Base-by-base conservation (phyloP, 1,140 invertebrate species). In the Tetramorium simillimum region DNA sequence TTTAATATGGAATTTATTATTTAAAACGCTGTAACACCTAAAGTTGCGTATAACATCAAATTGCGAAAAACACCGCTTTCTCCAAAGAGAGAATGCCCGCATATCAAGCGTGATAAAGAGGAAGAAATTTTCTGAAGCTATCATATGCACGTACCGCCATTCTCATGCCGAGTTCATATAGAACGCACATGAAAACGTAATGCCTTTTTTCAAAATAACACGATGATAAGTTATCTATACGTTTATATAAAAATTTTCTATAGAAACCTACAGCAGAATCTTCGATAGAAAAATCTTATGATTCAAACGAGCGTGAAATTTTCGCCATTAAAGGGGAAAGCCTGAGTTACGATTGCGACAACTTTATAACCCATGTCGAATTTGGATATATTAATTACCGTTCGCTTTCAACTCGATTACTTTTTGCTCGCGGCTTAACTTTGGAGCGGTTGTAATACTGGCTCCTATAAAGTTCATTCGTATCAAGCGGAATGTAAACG, bases 361-460 rank as follows among this genome's bases (percentile, higher is more conserved):
- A 53, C 16, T 76, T 72, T 65, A 81, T 89, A 89, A 76, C 46
- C 58, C 49, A 16, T 43, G 12, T 65, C 62, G 82, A 80, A 86
- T 89, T 53, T 77, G 37, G 46, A 80, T 73, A 58, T 72, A 89
- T 89, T 89, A 89, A 89, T 89, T 86, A 78, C 84, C 78, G 40
- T 53, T 67, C 14, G 69, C 65, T 81, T 88, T 89, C 75, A 60
- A 4, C 33, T 16, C 7, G 49, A n/a, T 28, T 62, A 33, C 69
- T 88, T 88, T 86, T 86, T 70, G 62, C 37, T 49, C 53, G 12
- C 40, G 21, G 3, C 67, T 85, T 69, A 43, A 46, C 56, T 67
- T 40, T 53, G 28, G 18, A 60, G 72, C 37, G 87, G 49, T 75
- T 77, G 65, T 21, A 70, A 76, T 75, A 63, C 60, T 16, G 65